Conservation (phyloP, 2,888 invertebrate species). For the Conchocele bisecta region DNA sequence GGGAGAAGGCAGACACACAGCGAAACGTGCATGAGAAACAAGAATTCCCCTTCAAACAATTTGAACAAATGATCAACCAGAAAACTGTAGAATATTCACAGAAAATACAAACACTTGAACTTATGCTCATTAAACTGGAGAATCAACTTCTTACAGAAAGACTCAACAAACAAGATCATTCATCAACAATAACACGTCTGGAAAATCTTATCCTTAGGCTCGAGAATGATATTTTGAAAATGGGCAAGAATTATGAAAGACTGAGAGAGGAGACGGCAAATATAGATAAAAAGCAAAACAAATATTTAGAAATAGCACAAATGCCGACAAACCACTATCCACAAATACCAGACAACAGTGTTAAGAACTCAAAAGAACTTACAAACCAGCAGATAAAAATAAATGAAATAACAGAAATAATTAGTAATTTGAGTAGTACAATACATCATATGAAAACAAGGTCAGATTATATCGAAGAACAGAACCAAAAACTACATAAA, state of each 20-base stretch:
- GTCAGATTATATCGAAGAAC: slow-evolving; percentile 67
- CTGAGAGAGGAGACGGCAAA: slow-evolving; percentile 67
- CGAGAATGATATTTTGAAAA: slow-evolving; percentile 74
- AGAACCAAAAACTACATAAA: slow-evolving; percentile 69
- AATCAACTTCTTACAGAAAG: slow-evolving; percentile 72
- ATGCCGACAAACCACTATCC: slow-evolving; percentile 35
- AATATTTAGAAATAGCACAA: slow-evolving; percentile 65
- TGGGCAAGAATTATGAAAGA: slow-evolving; percentile 69
- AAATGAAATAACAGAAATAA: slow-evolving; percentile 60
- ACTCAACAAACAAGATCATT: slow-evolving; percentile 70
- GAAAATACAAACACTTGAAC: slow-evolving; percentile 73
- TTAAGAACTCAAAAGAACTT: slow-evolving; percentile 62
- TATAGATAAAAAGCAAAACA: slow-evolving; percentile 62
- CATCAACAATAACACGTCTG: slow-evolving; percentile 64
- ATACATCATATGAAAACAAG: slow-evolving; percentile 61
- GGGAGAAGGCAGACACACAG: too few relatives aligned
- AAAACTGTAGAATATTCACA: slow-evolving; percentile 61
- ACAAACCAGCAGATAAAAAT: slow-evolving; percentile 68
- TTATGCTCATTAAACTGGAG: slow-evolving; percentile 75
- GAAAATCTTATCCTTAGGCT: slow-evolving; percentile 76
- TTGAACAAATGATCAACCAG: slow-evolving; percentile 31
- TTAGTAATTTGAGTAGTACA: slow-evolving; percentile 65
- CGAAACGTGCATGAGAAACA: background rate
- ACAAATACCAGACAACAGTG: slow-evolving; percentile 49
- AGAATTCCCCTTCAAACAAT: slow-evolving; percentile 16